Evolutionary conservation across 2,888 invertebrate genomes (phyloP).

Genomic region (Dioctria linearis): DNA sequence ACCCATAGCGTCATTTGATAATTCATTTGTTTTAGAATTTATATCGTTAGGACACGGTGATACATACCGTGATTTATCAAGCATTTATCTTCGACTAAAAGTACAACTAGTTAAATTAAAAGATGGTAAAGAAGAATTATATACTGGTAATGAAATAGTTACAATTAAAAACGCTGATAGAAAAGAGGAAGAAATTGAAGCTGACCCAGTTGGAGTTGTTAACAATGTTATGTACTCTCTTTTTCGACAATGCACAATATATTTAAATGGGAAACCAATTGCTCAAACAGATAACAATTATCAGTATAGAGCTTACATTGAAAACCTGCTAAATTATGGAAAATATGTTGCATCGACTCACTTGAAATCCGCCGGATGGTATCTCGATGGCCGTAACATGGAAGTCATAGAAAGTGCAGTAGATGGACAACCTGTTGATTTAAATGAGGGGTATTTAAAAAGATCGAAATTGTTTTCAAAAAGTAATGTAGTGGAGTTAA

Average conservation of each 20-base stretch:
- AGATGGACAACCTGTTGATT: background rate
- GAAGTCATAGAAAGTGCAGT: constrained; percentile 1
- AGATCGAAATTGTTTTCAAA: too few species aligned
- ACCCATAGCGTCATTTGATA: background rate
- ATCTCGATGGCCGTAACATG: constrained; percentile 1
- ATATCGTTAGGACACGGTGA: constrained; percentile 25
- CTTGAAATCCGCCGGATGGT: constrained; percentile 18
- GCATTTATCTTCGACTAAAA: constrained; percentile 11
- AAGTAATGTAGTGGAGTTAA: too few species aligned
- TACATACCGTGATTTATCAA: constrained; percentile 48
- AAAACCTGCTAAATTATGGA: constrained; percentile 52
- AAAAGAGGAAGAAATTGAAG: background rate
- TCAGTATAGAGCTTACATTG: constrained; percentile 49
- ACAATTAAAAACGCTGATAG: background rate
- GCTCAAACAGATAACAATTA: constrained; percentile 48
- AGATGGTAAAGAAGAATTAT: too few species aligned
- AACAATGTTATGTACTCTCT: constrained; percentile 52
- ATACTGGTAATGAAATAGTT: background rate
- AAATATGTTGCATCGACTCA: constrained; percentile 37
- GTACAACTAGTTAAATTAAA: too few species aligned
- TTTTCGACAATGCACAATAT: constrained; percentile 48
- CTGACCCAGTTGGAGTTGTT: constrained; percentile 10
- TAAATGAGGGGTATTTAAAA: too few species aligned
- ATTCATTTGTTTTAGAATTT: constrained; percentile 40
- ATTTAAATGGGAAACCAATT: constrained; percentile 53